Evolutionary conservation across 2,113 vertebrate species (phyloP).

Genomic region (Cyphomyrus plagiostoma): DNA sequence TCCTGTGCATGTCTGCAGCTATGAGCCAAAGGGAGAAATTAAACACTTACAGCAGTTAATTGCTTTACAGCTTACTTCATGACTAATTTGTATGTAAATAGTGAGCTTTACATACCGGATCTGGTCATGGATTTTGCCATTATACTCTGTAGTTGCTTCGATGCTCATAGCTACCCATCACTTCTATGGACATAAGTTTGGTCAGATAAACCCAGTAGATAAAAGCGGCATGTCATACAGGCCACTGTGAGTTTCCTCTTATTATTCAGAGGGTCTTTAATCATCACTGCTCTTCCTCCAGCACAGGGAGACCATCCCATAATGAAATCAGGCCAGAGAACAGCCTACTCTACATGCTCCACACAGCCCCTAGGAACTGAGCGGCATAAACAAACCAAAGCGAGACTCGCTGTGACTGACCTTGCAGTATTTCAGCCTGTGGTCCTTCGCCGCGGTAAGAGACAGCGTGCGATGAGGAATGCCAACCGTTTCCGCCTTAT

Average conservation of each 20-base stretch:
- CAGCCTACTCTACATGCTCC: constrained; percentile 55
- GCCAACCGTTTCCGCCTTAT: not conserved
- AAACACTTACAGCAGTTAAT: not conserved
- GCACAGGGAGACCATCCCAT: constrained; percentile 45
- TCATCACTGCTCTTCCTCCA: constrained; percentile 49
- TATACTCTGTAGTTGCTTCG: not conserved
- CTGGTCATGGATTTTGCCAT: not conserved
- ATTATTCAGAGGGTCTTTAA: constrained; percentile 45
- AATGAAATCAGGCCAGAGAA: constrained; percentile 50
- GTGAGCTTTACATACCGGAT: not conserved
- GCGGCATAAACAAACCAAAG: constrained; percentile 27
- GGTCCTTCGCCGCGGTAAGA: not conserved
- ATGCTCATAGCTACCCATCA: not conserved
- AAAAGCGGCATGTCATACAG: constrained; percentile 30
- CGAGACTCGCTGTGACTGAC: not conserved
- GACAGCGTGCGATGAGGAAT: not conserved
- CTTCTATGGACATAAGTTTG: not conserved
- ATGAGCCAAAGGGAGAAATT: not conserved
- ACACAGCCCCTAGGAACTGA: constrained; percentile 44
- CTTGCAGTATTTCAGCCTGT: not conserved
- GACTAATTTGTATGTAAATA: not conserved
- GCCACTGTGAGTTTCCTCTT: constrained; percentile 43
- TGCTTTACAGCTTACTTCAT: not conserved
- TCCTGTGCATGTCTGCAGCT: not conserved
- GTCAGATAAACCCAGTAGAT: not conserved